Evolutionary conservation across 2,113 vertebrate species (phyloP).

Genomic region (Egretta garzetta): DNA sequence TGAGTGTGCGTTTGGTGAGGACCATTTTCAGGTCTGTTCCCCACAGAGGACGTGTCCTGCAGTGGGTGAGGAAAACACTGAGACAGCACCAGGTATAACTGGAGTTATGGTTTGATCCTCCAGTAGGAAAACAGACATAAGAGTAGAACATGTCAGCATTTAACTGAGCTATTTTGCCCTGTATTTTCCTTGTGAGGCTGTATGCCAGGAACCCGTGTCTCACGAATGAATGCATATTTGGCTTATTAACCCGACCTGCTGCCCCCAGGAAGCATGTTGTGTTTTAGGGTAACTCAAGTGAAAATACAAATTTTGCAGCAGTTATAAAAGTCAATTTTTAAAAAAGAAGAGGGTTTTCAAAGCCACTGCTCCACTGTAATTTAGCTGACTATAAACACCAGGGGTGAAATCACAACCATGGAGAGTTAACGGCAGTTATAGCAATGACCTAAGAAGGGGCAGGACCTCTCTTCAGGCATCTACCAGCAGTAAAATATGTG

Average conservation of each 20-base stretch:
- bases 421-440: not conserved
- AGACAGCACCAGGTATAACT: accelerated
- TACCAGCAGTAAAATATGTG: not conserved
- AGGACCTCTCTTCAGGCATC: not conserved
- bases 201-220: not conserved
- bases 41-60: not conserved
- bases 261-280: not conserved
- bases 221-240: not conserved
- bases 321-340: not conserved
- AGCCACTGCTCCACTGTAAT: not conserved
- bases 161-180: not conserved
- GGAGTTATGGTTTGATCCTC: not conserved
- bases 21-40: not conserved
- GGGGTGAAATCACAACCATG: not conserved
- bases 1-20: not conserved
- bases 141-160: not conserved
- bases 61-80: not conserved
- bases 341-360: not conserved
- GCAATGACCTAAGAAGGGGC: not conserved
- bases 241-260: not conserved
- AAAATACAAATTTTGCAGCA: not conserved
- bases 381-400: slow-evolving; percentile 7
- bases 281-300: not conserved
- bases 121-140: not conserved
- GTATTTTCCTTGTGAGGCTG: not conserved